Base-by-base conservation (phyloP, 2,113 vertebrate species). In the Ptychochromis oligacanthus region DNA sequence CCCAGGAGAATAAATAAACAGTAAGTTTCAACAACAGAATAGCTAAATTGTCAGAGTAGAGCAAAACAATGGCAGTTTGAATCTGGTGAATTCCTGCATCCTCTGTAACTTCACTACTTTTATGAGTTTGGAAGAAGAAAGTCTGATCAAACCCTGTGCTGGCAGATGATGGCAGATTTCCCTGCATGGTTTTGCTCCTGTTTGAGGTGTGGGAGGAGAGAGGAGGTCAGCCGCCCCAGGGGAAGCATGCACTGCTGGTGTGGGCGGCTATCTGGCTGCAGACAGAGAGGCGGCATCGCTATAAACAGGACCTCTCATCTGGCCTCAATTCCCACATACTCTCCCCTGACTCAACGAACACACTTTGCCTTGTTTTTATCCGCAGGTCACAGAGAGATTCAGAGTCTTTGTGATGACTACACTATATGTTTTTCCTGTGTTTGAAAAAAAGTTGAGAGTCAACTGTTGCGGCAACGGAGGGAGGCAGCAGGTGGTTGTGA, bases 231-330 rank as follows among this genome's bases (percentile, higher is more conserved):
- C 65, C 14, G 31, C 62, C 79, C 70, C 65, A 28, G 62, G 70
- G 80, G 81, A 83, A 72, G 67, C 34, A 14, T 28, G 43, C 38
- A 34, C 54, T 82, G 80, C 58, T 14, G 72, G 31, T 70, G 85
- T 91, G 86, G 92, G 89, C 34, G 76, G 90, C 60, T 87, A 11
- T 82, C 77, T 91, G 90, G 85, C 89, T 91, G 72, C 77, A 90
- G 78, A 91, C 77, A 86, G 81, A 57, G 70, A 87, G 81, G 87
- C 84, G 87, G 93, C 85, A 76, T 58, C 3, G 74, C 70, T 83
- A 80, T 87, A 92, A 93, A 93, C 83, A 82, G 70, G 85, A 91
- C 90, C 88, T 89, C 85, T 86, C 77, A 70, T 77, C 75, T 88
- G 84, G 79, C 87, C 91, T 83, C 75, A 49, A 12, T 90, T 89